phyloP scores from a whole-genome alignment of 2,113 vertebrate genomes.

The Catharus bicknelli region DNA sequence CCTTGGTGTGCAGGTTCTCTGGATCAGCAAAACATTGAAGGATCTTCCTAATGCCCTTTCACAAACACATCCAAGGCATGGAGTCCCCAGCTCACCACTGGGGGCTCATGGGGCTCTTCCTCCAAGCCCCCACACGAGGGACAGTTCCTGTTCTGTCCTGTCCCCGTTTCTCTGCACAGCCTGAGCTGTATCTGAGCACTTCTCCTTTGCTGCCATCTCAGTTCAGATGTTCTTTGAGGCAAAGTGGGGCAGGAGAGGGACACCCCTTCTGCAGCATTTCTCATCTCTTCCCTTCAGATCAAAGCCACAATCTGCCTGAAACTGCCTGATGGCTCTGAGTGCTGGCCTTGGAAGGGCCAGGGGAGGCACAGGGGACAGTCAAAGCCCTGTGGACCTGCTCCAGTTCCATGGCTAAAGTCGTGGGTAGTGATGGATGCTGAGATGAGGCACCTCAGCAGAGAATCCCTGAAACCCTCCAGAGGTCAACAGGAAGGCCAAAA shows the following conservation, averaged over 20 bases:
- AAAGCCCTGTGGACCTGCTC: not conserved
- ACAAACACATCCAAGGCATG: not conserved
- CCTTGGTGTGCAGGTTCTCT: not conserved
- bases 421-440: not conserved
- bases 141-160: not conserved
- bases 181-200: not conserved
- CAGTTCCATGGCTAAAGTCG: not conserved
- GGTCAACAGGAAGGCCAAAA: not conserved
- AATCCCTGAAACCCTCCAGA: not conserved
- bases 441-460: not conserved
- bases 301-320: not conserved
- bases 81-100: not conserved
- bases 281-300: not conserved
- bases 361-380: rapidly evolving
- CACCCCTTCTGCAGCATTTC: rapidly evolving
- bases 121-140: rapidly evolving
- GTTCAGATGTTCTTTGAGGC: not conserved
- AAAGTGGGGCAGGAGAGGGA: not conserved
- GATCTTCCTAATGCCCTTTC: not conserved
- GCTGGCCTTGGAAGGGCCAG: not conserved
- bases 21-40: rapidly evolving
- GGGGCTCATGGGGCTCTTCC: not conserved
- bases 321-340: not conserved
- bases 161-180: not conserved
- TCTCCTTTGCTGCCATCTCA: not conserved